phyloP scores from a whole-genome alignment of 2,888 invertebrate genomes.

The Suillia variegata region DNA sequence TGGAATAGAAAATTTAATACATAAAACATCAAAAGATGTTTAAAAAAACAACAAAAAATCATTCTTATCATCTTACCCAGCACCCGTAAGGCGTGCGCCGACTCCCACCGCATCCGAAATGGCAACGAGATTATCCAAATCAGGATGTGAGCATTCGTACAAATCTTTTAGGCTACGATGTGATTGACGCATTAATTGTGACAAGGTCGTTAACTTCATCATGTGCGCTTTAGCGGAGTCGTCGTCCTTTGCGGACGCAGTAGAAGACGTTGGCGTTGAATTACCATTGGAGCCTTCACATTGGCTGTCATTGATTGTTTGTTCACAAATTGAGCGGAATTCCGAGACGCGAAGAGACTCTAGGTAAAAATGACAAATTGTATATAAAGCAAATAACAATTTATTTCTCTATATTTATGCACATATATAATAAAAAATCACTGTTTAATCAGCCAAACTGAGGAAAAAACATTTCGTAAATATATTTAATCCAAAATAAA shows the following conservation, averaged over 20 bases:
- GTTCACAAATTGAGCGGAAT: constrained; percentile 72
- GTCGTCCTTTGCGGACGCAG: neutral
- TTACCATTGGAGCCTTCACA: constrained; percentile 15
- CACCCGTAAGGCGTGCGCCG: constrained; percentile 95
- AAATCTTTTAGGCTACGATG: constrained; percentile 82
- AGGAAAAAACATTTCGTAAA: no score
- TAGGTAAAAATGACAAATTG: constrained; percentile 54
- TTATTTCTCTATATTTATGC: no score
- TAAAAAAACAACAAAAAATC: neutral
- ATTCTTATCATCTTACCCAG: constrained; percentile 67
- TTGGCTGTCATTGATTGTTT: constrained; percentile 12
- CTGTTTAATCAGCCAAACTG: no score
- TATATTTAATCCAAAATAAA: no score
- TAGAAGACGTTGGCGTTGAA: neutral
- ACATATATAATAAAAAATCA: no score
- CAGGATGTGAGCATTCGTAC: constrained; percentile 93
- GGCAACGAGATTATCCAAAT: constrained; percentile 81
- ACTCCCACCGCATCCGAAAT: constrained; percentile 71
- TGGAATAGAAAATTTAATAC: neutral
- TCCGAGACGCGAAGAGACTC: constrained; percentile 85
- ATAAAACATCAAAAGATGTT: neutral
- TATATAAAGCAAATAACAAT: no score
- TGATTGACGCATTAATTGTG: constrained; percentile 85
- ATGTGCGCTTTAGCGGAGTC: constrained; percentile 25
- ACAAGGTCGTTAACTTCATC: constrained; percentile 64